Base-by-base conservation (phyloP, 1,140 invertebrate species). In the Chironomus striatipennis region DNA sequence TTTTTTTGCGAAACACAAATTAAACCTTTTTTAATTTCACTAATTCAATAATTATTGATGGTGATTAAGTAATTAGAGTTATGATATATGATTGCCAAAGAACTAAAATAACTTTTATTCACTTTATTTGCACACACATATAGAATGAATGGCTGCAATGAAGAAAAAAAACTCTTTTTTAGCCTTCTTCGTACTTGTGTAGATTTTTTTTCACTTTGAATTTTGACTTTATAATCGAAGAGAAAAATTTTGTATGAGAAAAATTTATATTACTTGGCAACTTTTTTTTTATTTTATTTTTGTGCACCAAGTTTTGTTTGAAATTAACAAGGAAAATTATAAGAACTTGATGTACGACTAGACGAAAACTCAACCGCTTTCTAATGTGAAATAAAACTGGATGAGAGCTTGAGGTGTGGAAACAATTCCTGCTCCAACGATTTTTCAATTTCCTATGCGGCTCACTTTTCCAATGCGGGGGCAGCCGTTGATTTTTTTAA, bases 301-400 rank as follows among this genome's bases (percentile, higher is more conserved):
- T 57, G 12, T 57, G 47, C 47, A 57, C 47, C 47, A 57, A 57
- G 47, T 57, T 57, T 47, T 57, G 9, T 57, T 12, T 20, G 18
- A 70, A 70, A 70, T 70, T 70, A 70, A 70, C 65, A 70, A 70
- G 65, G 65, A 70, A 70, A 70, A 70, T 70, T 70, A 70, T 70
- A 70, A 70, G 65, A 70, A 70, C 65, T 70, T 70, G 65, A 70
- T 70, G 65, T 70, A 70, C 65, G 65, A 70, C 65, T 70, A 70
- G 65, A 70, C 65, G 65, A 70, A 70, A 70, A 70, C 65, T 70
- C 65, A 70, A 70, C 65, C 65, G 65, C 65, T 70, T 70, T 70
- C 65, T 70, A 70, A 70, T 70, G 65, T 70, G 65, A 70, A 70
- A 70, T 70, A 70, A 70, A 70, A 70, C 65, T 70, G 65, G 65